These are phyloP conservation scores for Chrysolina oricalcia DNA, from an alignment of 2,888 invertebrate species.

Conservation along the genomic window DNA sequence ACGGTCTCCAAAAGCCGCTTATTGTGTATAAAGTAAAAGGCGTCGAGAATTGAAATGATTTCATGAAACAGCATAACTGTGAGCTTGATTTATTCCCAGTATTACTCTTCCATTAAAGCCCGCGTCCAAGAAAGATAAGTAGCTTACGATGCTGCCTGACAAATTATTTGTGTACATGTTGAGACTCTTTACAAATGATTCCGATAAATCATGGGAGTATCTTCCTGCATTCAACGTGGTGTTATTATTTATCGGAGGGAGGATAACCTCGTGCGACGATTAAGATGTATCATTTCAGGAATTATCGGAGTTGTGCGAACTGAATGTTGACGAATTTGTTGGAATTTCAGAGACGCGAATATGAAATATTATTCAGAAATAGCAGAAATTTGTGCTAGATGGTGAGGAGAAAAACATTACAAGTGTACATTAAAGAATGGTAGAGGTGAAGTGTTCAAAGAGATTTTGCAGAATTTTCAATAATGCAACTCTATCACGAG, in stretches of 20 bases:
- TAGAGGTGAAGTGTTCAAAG: too few relatives aligned
- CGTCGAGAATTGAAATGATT: constrained; percentile 35
- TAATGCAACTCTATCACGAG: too few relatives aligned
- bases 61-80: constrained; percentile 24
- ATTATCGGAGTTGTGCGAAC: not conserved
- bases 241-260: constrained; percentile 12
- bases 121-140: constrained; percentile 56
- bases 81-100: constrained; percentile 23
- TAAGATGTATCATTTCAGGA: not conserved
- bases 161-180: constrained; percentile 58
- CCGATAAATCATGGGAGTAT: constrained; percentile 50
- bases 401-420: not conserved
- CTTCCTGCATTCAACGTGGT: constrained; percentile 33
- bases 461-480: too few relatives aligned
- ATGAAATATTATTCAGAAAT: not conserved
- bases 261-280: constrained; percentile 13
- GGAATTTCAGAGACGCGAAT: not conserved
- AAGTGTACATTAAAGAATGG: not conserved
- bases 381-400: too few relatives aligned
- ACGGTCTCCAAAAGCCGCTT: constrained; percentile 48
- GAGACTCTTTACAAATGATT: constrained; percentile 53
- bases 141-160: constrained; percentile 57
- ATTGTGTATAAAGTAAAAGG: constrained; percentile 49
- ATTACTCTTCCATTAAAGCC: constrained; percentile 53
- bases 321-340: not conserved